Conservation (phyloP, 2,888 invertebrate species). For the Pantelozetes paolii region DNA sequence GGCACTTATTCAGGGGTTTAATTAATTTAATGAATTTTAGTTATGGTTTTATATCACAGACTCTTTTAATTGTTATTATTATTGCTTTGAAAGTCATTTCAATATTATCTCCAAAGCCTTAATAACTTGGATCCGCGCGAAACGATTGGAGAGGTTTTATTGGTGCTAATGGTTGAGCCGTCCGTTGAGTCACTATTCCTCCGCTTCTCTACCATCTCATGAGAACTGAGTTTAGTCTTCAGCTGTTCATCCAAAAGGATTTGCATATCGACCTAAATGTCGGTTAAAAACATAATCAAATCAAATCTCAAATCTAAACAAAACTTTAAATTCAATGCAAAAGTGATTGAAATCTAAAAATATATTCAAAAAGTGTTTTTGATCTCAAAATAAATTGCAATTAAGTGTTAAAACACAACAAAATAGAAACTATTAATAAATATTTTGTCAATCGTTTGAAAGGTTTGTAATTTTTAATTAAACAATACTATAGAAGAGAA, state of each 20-base stretch:
- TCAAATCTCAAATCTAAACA: background rate
- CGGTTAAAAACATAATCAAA: no score
- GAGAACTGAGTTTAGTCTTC: conserved; percentile 65
- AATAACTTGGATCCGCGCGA: conserved; percentile 44
- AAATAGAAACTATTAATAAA: no score
- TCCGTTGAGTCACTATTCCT: conserved; percentile 41
- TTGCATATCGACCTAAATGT: conserved; percentile 92
- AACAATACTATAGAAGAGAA: no score
- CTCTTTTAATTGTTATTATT: background rate
- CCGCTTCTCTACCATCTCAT: conserved; percentile 50
- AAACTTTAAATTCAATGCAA: background rate
- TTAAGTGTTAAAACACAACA: no score
- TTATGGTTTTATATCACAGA: conserved; percentile 23
- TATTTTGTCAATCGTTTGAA: no score
- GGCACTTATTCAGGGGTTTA: background rate
- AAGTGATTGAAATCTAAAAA: no score
- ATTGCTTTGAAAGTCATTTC: background rate
- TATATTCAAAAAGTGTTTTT: no score
- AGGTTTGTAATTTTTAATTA: no score
- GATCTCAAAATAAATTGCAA: no score
- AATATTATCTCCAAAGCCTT: conserved; percentile 42
- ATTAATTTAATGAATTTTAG: background rate
- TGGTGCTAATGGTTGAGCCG: conserved; percentile 36
- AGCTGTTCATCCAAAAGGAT: conserved; percentile 85
- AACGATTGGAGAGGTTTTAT: conserved; percentile 17